These are phyloP conservation scores for Caenorhabditis briggsae DNA, from an alignment of 1,140 invertebrate species.

Conservation along the genomic window DNA sequence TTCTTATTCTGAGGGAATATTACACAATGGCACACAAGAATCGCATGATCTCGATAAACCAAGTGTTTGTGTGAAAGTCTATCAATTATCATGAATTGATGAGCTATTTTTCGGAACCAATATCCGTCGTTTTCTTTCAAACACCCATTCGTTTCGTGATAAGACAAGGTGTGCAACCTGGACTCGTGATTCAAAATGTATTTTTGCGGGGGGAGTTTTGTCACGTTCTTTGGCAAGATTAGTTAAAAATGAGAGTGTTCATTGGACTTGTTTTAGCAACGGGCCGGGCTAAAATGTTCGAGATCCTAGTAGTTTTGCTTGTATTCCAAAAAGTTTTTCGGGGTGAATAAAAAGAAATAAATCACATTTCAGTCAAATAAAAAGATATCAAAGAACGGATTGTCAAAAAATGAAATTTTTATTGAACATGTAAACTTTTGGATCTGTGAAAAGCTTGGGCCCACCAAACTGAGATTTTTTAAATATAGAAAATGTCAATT, in stretches of 20 bases:
- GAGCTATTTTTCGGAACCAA: constrained; percentile 28
- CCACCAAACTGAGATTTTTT: too few relatives aligned
- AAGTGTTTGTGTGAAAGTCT: constrained; percentile 16
- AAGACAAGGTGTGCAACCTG: constrained; percentile 13
- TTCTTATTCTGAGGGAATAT: background rate
- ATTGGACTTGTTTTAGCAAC: background rate
- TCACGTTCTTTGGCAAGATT: background rate
- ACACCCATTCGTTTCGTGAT: constrained; percentile 3
- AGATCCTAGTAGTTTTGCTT: too few relatives aligned
- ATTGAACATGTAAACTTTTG: too few relatives aligned
- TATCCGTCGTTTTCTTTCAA: background rate
- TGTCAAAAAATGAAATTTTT: too few relatives aligned
- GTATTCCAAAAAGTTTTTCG: too few relatives aligned
- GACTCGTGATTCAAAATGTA: constrained; percentile 3
- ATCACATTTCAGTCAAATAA: too few relatives aligned
- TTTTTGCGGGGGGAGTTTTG: constrained; percentile 9
- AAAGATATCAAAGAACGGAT: too few relatives aligned
- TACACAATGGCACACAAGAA: background rate
- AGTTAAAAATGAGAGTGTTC: background rate
- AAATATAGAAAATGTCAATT: too few relatives aligned
- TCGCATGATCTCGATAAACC: constrained; percentile 14
- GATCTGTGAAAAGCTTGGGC: too few relatives aligned
- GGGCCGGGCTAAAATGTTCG: too few relatives aligned
- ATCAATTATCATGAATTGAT: constrained; percentile 49
- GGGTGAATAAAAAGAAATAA: too few relatives aligned